Percentiles rank a stretch among this genome's conserved stretches.
Evolutionary conservation across 2,113 vertebrate species (phyloP).

Genomic region (Poeciliopsis turrubarensis): DNA sequence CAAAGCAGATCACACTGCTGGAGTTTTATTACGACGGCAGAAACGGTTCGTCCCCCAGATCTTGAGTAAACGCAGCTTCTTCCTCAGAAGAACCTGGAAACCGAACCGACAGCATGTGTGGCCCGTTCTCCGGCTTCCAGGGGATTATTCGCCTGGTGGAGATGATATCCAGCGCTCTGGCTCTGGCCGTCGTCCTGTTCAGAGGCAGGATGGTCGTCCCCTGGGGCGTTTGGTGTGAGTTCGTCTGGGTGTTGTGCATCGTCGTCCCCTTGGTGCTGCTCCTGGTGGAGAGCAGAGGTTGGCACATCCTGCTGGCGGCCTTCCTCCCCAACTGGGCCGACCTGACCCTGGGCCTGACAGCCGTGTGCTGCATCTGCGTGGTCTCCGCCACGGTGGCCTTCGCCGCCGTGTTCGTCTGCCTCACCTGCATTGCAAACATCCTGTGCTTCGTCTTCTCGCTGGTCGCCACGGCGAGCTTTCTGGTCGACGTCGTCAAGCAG

Average conservation of each 20-base stretch:
- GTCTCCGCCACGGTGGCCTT: slow-evolving; percentile 77
- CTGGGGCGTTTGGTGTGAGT: slow-evolving; percentile 81
- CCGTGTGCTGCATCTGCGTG: slow-evolving; percentile 72
- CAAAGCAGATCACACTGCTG: not conserved
- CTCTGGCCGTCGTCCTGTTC: slow-evolving; percentile 74
- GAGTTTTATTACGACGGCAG: not conserved
- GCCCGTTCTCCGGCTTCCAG: slow-evolving; percentile 21
- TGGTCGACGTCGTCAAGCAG: slow-evolving; percentile 67
- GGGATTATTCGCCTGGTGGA: slow-evolving; percentile 70
- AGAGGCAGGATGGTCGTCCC: rapidly evolving
- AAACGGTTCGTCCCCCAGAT: not conserved
- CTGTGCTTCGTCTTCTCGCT: slow-evolving; percentile 77
- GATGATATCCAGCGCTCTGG: slow-evolving; percentile 60
- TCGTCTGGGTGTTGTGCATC: slow-evolving; percentile 82
- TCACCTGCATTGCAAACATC: slow-evolving; percentile 38
- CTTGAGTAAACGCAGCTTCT: too few relatives aligned
- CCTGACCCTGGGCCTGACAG: slow-evolving; percentile 78
- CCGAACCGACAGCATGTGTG: slow-evolving; percentile 16
- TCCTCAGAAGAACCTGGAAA: not conserved
- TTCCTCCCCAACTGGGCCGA: slow-evolving; percentile 81
- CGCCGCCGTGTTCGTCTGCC: slow-evolving; percentile 37
- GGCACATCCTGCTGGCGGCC: slow-evolving; percentile 65
- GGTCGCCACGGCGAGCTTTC: slow-evolving; percentile 70
- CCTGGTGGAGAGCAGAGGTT: slow-evolving; percentile 19
- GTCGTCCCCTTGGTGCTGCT: slow-evolving; percentile 62